A percentile compares a stretch with the other conserved stretches of the same genome.
Conservation (phyloP, 2,113 vertebrate genomes). For the Poeciliopsis retropinna region DNA sequence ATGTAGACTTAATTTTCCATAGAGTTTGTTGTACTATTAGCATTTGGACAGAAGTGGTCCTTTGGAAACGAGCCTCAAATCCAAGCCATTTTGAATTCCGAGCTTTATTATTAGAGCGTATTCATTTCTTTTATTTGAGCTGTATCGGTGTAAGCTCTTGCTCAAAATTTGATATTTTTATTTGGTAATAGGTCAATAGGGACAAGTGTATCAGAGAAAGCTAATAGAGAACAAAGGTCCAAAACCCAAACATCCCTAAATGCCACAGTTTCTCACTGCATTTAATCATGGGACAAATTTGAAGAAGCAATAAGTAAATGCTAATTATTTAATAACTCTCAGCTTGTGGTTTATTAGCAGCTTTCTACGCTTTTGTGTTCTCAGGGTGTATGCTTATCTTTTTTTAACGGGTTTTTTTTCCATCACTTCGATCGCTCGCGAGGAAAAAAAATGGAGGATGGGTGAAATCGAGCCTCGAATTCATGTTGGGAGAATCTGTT, state of each 20-base stretch:
- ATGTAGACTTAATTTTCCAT: conserved; percentile 20
- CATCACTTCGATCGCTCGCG: conserved; percentile 42
- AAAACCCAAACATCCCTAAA: not conserved
- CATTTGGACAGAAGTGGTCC: not conserved
- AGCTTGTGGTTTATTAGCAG: not conserved
- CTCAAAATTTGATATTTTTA: not conserved
- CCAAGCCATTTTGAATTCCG: not conserved
- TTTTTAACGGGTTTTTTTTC: conserved; percentile 14
- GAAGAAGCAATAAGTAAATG: not conserved
- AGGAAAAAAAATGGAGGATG: conserved; percentile 23
- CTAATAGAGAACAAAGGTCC: not conserved
- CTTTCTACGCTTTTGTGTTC: conserved; percentile 1
- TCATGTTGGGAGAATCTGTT: conserved; percentile 25
- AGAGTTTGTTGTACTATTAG: conserved; percentile 22
- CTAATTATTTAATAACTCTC: not conserved
- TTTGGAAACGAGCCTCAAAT: conserved; percentile 13
- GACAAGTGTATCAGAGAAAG: not conserved
- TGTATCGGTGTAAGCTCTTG: not conserved
- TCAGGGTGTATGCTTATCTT: conserved; percentile 24
- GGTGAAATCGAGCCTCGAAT: conserved; percentile 44
- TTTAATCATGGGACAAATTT: not conserved
- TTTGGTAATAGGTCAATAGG: not conserved
- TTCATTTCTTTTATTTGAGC: not conserved
- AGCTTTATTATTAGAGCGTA: not conserved
- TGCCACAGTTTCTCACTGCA: not conserved